Conservation (phyloP, 2,797 vertebrate genomes). For the Oophaga sylvatica region DNA sequence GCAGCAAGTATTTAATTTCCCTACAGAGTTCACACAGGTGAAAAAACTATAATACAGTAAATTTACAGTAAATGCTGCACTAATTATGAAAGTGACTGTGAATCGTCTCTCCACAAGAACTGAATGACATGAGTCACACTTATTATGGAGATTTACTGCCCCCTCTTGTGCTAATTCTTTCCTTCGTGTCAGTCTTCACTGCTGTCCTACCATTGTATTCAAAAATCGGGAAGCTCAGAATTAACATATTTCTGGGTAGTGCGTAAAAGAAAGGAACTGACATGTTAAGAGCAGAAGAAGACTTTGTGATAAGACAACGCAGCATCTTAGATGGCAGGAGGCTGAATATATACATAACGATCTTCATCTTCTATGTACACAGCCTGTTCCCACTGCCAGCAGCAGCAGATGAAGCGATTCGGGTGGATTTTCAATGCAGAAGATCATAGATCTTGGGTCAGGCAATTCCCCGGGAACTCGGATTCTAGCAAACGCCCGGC, state of each 20-base stretch:
- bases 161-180: not conserved
- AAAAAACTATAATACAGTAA: too few species aligned
- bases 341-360: too few species aligned
- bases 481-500: not conserved
- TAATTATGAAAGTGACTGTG: too few species aligned
- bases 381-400: too few species aligned
- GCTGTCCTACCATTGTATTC: not conserved
- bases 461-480: slow-evolving; percentile 4
- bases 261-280: too few species aligned
- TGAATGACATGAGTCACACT: not conserved
- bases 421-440: slow-evolving; percentile 1
- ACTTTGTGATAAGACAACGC: not conserved
- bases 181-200: not conserved
- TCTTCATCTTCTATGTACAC: not conserved
- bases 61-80: too few species aligned
- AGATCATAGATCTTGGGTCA: slow-evolving; percentile 26
- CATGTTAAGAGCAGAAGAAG: not conserved
- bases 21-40: too few species aligned
- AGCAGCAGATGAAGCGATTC: not conserved
- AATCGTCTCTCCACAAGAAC: not conserved
- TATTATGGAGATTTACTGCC: not conserved
- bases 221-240: not conserved
- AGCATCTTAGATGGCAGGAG: not conserved
- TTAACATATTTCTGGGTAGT: not conserved
- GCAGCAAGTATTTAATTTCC: too few species aligned